Evolutionary conservation across 2,888 invertebrate species (phyloP), one percentile per base, ranked within the genome.

Genomic region (Antheraea assamensis): DNA sequence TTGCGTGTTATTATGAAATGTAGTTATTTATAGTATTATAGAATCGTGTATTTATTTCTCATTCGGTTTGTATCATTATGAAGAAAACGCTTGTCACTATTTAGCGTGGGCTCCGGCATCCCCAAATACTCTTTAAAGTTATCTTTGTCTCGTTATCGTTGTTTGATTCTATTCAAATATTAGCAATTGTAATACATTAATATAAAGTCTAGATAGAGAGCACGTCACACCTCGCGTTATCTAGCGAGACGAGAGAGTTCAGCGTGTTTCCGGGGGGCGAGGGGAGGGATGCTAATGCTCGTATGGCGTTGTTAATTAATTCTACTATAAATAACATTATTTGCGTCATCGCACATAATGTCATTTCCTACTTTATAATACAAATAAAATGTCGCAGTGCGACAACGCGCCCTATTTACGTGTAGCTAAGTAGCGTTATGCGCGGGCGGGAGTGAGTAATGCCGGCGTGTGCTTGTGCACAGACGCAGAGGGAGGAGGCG

Each of bases 221-320:
- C 49, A 64, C n/a, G n/a, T n/a, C n/a, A 24, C 10, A 55, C 55
- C 55, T 55, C 55, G n/a, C 24, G 58, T 58, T 58, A 58, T 58
- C 58, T 58, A 58, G 13, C n/a, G n/a, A 58, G 24, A 7, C 10
- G n/a, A 4, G 21, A 10, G n/a, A n/a, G n/a, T n/a, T 17, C 52
- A 3, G 52, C 21, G 42, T 52, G 52, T 3, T 21, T 4, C 21
- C 52, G 21, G 52, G 52, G 15, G 15, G 72, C 58, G 15, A 49
- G 72, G 17, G 68, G 76, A 47, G 73, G 66, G 72, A 47, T 52
- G 58, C 13, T 61, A 24, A 17, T 61, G 27, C 61, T 61, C 27
- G 27, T 61, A 15, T 61, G 13, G 4, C 61, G 27, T 17, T 17
- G 30, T 64, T 64, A 64, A 27, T 64, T 72, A 68, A 72, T 72